Conservation (phyloP, 2,888 invertebrate genomes). For the Drosophila birchii region DNA sequence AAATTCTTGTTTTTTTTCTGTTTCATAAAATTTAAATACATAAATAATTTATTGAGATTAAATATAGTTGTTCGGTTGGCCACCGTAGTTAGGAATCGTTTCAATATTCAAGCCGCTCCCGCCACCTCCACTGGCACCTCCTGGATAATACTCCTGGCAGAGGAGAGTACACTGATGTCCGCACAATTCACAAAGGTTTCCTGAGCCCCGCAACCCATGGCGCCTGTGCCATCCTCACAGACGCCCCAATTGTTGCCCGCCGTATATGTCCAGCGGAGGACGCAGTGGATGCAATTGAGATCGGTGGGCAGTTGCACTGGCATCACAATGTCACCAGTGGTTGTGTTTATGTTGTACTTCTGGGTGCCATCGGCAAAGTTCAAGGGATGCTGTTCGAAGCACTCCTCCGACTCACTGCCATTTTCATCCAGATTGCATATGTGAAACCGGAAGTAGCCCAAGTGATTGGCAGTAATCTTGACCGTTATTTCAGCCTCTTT, state of each 20-base stretch:
- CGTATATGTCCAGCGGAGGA: constrained; percentile 86
- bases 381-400: constrained; percentile 85
- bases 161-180: constrained; percentile 82
- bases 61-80: not conserved
- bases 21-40: not conserved
- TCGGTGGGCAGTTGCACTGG: constrained; percentile 82
- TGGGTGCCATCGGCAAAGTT: constrained; percentile 75
- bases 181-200: constrained; percentile 86
- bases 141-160: constrained; percentile 41
- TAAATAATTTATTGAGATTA: constrained; percentile 29
- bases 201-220: constrained; percentile 86
- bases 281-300: constrained; percentile 86
- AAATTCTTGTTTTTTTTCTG: not conserved
- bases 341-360: constrained; percentile 60
- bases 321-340: constrained; percentile 62
- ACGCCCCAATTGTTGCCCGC: constrained; percentile 86
- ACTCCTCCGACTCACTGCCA: constrained; percentile 85
- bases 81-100: not conserved
- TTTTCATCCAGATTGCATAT: constrained; percentile 85
- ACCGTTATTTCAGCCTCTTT: constrained; percentile 75
- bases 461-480: constrained; percentile 85
- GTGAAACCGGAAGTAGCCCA: constrained; percentile 85
- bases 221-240: constrained; percentile 84
- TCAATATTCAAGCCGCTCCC: not conserved
- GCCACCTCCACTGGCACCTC: constrained; percentile 21